Evolutionary conservation across 2,113 vertebrate genomes (phyloP), one percentile per base, ranked within the genome.

Genomic region (Euleptes europaea): DNA sequence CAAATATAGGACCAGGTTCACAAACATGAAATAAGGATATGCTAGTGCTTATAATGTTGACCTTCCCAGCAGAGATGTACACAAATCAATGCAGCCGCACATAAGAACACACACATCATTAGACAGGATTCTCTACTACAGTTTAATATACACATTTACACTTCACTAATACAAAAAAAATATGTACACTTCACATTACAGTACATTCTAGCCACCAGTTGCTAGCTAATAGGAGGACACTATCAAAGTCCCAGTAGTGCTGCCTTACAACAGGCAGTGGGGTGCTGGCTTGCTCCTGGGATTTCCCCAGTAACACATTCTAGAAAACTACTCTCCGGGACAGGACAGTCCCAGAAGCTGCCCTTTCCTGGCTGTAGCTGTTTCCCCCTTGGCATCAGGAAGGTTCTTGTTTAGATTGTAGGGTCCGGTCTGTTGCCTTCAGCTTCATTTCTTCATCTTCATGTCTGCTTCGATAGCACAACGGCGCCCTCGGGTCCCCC

Each of bases 381-480:
- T 84, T 86, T 81, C 80, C 85, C n/a, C 69, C 90, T 78, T 38
- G n/a, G 13, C 15, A 72, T 72, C 51, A 79, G 66, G 40, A 65
- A 63, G 31, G n/a, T 12, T 67, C 57, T 66, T 84, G 78, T 67
- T 90, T 9, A 2, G 28, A 9, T 73, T 70, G 84, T 77, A 82
- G 80, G 65, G 83, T 92, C 51, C 0, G 21, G 84, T 57, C 57
- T 75, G 38, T 21, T 28, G 74, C 84, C 82, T 79, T 88, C 90
- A 80, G 90, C 35, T 86, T 98, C 96, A 99, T 92, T 99, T 99
- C 96, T 99, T 99, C 99, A 99, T 99, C 95, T 99, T 99, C 96
- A 99, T 97, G 94, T 99, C 99, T 1, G 99, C 99, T 95, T 99
- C 99, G 90, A 99, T 99, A 93, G 99, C 99, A 87, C 98, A 99